Conservation (phyloP, 1,140 invertebrate species). For the Neodiprion virginianus region DNA sequence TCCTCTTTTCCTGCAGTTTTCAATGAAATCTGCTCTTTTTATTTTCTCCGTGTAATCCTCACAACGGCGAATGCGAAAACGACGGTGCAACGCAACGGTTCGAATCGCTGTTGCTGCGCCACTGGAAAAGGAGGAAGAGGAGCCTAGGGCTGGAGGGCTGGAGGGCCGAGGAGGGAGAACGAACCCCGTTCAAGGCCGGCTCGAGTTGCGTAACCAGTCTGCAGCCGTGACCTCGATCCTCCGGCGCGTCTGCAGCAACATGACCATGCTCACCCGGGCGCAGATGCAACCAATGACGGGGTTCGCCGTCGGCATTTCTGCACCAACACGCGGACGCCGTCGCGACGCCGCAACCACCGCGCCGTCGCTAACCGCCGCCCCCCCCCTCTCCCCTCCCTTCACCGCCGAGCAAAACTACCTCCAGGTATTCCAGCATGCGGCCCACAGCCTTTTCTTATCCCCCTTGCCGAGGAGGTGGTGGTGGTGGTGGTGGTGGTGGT, state of each 20-base stretch:
- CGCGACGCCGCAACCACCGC: constrained; percentile 11
- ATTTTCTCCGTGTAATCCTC: no score
- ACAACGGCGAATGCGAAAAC: no score
- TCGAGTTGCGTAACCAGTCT: constrained; percentile 45
- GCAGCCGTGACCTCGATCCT: constrained; percentile 50
- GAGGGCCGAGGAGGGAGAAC: not conserved
- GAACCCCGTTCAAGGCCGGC: constrained; percentile 12
- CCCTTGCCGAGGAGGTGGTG: no score
- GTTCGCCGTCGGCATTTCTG: constrained; percentile 20
- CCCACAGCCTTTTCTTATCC: no score
- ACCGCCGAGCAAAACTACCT: no score
- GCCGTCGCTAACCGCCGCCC: constrained; percentile 13
- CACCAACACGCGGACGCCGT: constrained; percentile 19
- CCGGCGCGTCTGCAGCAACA: constrained; percentile 31
- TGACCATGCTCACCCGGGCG: constrained; percentile 22
- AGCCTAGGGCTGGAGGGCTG: not conserved
- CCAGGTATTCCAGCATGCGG: no score
- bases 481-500: constrained; percentile 1
- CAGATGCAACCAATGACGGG: constrained; percentile 28
- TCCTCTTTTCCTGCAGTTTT: no score
- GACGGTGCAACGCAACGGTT: no score
- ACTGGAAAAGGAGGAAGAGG: not conserved
- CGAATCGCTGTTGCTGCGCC: not conserved
- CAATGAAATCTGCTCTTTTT: no score
- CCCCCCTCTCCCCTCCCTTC: constrained; percentile 26